These are phyloP conservation scores for Tetraneura akinire DNA, from an alignment of 1,140 invertebrate species.

Conservation along the genomic window DNA sequence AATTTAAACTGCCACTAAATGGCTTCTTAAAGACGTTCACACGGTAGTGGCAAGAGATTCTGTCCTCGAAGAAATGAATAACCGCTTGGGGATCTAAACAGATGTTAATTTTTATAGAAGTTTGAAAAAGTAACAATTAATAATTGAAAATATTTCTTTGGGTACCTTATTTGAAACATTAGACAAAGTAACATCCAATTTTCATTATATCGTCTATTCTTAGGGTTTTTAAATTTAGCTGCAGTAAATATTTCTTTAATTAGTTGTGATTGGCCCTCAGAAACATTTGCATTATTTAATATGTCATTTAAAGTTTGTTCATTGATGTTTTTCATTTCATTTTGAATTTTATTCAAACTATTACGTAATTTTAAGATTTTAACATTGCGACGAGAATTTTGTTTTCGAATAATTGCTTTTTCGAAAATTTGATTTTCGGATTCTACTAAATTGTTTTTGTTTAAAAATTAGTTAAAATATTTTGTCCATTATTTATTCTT, in stretches of 20 bases:
- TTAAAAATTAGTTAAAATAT: background rate
- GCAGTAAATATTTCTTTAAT: background rate
- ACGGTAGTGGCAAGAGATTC: background rate
- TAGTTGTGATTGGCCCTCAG: background rate
- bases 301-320: background rate
- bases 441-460: conserved; percentile 5
- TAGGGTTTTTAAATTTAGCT: conserved; percentile 9
- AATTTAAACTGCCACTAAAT: background rate
- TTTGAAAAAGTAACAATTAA: too few species aligned
- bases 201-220: conserved; percentile 1
- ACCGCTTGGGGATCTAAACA: background rate
- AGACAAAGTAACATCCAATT: background rate
- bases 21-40: background rate
- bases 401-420: background rate
- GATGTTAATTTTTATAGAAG: background rate
- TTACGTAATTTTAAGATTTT: background rate
- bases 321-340: background rate
- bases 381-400: background rate
- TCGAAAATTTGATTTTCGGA: too few species aligned
- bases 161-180: background rate
- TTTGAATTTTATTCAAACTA: background rate
- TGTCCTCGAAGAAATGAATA: background rate
- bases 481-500: background rate
- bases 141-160: background rate
- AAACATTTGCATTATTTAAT: background rate